Evolutionary conservation across 2,888 invertebrate species (phyloP).

Genomic region (Calephelis perditalis): DNA sequence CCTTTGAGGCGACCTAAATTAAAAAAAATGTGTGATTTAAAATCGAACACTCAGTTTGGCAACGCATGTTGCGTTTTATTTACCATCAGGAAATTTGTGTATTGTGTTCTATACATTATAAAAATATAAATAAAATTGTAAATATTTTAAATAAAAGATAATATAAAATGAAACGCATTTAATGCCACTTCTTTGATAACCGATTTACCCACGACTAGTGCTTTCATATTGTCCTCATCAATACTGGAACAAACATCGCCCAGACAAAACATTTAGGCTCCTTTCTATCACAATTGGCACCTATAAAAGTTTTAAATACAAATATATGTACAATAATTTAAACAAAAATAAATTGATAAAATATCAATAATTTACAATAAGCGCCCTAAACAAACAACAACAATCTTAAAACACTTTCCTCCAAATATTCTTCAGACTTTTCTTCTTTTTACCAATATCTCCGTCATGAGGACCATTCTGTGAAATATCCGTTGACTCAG

Average conservation of each 20-base stretch:
- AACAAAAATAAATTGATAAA: conserved; percentile 46
- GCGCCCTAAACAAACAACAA: conserved; percentile 34
- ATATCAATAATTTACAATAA: conserved; percentile 62
- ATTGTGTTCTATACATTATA: too few relatives aligned
- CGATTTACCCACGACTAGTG: conserved; percentile 50
- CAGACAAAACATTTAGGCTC: conserved; percentile 60
- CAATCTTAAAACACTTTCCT: conserved; percentile 85
- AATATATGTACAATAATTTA: conserved; percentile 42
- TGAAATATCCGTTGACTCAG: conserved; percentile 66
- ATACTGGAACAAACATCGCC: conserved; percentile 44
- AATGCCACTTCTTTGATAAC: conserved; percentile 67
- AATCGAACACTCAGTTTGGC: too few relatives aligned
- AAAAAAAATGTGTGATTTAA: too few relatives aligned
- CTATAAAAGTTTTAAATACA: conserved; percentile 56
- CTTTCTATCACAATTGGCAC: conserved; percentile 76
- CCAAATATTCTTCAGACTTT: conserved; percentile 86
- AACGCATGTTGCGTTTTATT: too few relatives aligned
- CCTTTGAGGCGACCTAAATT: too few relatives aligned
- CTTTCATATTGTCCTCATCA: conserved; percentile 37
- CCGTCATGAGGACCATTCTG: conserved; percentile 53
- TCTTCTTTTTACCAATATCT: conserved; percentile 73
- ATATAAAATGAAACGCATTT: conserved; percentile 64
- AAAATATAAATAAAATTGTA: background rate
- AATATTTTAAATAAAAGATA: conserved; percentile 43
- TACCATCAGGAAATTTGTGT: too few relatives aligned